Conservation (phyloP, 2,113 vertebrate species). For the Hystrix cristata region DNA sequence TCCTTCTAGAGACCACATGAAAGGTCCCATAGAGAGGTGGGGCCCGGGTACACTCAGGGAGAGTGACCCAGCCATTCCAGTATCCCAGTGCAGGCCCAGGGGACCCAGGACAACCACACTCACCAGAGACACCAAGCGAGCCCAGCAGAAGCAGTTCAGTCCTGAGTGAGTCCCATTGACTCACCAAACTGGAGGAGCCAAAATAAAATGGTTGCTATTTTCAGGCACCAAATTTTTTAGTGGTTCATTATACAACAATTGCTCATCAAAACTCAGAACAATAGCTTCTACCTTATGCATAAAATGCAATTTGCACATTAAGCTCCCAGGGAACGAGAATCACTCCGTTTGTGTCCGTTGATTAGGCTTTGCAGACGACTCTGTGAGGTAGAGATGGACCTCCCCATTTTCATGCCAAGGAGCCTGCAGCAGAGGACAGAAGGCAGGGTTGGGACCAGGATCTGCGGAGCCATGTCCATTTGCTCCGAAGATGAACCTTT, state of each 20-base stretch:
- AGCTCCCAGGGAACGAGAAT: not conserved
- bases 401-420: not conserved
- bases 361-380: not conserved
- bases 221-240: not conserved
- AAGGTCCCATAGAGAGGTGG: not conserved
- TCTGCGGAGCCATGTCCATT: not conserved
- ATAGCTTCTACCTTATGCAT: not conserved
- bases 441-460: accelerated
- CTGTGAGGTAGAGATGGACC: not conserved
- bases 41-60: not conserved
- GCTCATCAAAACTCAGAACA: not conserved
- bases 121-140: not conserved
- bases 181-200: not conserved
- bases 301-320: not conserved
- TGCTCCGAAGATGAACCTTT: not conserved
- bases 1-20: not conserved
- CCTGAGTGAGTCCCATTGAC: not conserved
- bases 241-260: not conserved
- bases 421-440: not conserved
- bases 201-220: not conserved
- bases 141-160: not conserved
- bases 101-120: accelerated
- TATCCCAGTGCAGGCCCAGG: accelerated
- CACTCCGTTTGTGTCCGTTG: not conserved
- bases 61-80: too few relatives aligned